Evolutionary conservation across 2,113 vertebrate genomes (phyloP), one percentile per base, ranked within the genome.

Genomic region (Chaetodon trifascialis): DNA sequence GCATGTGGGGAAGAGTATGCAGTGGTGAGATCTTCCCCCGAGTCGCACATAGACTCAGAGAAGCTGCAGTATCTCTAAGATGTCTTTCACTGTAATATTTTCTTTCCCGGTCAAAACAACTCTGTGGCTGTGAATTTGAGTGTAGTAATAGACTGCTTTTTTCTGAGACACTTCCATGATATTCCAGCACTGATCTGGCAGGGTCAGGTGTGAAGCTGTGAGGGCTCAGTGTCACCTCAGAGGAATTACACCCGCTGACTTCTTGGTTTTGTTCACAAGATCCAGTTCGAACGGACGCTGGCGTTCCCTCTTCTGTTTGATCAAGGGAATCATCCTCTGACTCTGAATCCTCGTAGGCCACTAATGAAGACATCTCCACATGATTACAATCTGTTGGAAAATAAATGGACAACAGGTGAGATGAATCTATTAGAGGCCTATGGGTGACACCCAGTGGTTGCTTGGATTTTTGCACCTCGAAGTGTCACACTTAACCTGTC

Each of bases 281-380:
- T 67, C 17, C 47, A 58, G 68, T 68, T 64, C 63, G 83, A 23
- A 44, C 9, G 64, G 73, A 34, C 14, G 15, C 34, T 23, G 77
- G 25, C 11, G 44, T 10, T 59, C 8, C 38, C 12, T 54, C 64
- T 11, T 6, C 2, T 0, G 23, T 40, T 65, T 78, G 79, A 60
- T 91, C 73, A n/a, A 10, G 54, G n/a, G 60, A 60, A 12, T 97
- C 96, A 42, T 94, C 83, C 68, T 97, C 97, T 2, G 96, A 95
- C 76, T 97, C 97, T 4, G 98, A 99, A 73, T 98, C 96, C 4
- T 98, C 97, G 77, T 99, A 99, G 49, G 95, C 95, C 90, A 99
- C 98, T 84, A 99, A 86, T 0, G 96, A 96, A 73, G 93, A 95
- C 98, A 99, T 98, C 75, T 71, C 83, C 19, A 71, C 55, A 38